A percentile compares a stretch with the other conserved stretches of the same genome.
These are phyloP conservation scores for Phalangium opilio DNA, from an alignment of 2,888 invertebrate genomes.

Conservation along the genomic window DNA sequence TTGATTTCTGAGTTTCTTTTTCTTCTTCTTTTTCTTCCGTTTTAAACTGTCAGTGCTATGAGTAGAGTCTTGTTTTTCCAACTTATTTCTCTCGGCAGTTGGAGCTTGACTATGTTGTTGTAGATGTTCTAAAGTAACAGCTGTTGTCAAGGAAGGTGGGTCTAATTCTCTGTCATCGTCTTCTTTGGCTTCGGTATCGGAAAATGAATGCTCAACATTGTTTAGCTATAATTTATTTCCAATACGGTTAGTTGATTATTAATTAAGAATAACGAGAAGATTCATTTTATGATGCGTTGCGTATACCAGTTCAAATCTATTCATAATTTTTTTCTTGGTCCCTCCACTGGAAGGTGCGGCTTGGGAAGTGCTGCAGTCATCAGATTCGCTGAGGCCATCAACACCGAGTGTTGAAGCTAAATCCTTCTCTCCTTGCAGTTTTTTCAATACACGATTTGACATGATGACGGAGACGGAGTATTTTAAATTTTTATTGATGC, in stretches of 20 bases:
- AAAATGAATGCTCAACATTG: conserved; percentile 20
- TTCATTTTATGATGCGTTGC: too few species aligned
- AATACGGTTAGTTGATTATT: too few species aligned
- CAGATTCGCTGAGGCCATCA: conserved; percentile 34
- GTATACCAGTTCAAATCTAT: conserved; percentile 52
- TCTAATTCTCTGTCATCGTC: conserved; percentile 47
- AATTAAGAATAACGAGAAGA: too few species aligned
- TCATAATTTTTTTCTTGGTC: conserved; percentile 25
- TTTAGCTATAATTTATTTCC: conserved; percentile 12
- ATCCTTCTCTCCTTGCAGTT: conserved; percentile 43
- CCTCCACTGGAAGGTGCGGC: conserved; percentile 13
- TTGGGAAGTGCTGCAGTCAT: conserved; percentile 23
- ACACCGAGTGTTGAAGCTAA: conserved; percentile 32
- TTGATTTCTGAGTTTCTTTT: conserved; percentile 20
- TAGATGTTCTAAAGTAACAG: conserved; percentile 31
- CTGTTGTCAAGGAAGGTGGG: conserved; percentile 28
- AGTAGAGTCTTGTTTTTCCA: conserved; percentile 22
- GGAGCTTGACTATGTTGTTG: conserved; percentile 24
- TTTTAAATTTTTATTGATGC: too few species aligned
- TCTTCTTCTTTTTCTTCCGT: conserved; percentile 45
- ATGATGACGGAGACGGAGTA: too few species aligned
- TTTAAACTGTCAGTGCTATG: conserved; percentile 39
- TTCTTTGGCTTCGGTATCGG: conserved; percentile 39
- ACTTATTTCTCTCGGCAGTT: conserved; percentile 25
- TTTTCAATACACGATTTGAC: conserved; percentile 26